phyloP scores from a whole-genome alignment of 1,140 invertebrate species.

The Pseudomyrmex dendroicus region DNA sequence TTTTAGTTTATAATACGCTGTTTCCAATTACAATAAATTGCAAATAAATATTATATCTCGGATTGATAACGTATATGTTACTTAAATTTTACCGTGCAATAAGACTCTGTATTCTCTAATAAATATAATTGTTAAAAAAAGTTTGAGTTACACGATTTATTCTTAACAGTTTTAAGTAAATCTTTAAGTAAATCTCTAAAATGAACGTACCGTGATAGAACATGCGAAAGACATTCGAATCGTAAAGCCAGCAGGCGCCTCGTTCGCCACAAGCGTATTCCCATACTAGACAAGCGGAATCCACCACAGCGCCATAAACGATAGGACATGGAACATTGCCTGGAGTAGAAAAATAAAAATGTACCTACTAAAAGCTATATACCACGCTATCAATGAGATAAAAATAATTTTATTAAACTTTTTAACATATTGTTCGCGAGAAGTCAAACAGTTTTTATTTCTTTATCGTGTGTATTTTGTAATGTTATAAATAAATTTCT shows the following conservation, averaged over 20 bases:
- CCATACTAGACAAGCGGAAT: conserved; percentile 96
- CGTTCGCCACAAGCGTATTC: conserved; percentile 92
- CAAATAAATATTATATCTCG: not conserved
- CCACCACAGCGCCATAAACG: conserved; percentile 95
- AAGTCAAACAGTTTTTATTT: not conserved
- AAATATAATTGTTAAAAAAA: not conserved
- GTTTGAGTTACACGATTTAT: not conserved
- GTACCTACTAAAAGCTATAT: not conserved
- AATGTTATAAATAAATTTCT: not conserved
- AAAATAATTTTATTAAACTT: not conserved
- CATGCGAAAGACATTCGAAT: conserved; percentile 92
- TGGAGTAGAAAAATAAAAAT: conserved; percentile 73
- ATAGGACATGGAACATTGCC: conserved; percentile 96
- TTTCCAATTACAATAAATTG: not conserved
- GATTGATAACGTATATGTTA: not conserved
- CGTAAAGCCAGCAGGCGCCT: conserved; percentile 93
- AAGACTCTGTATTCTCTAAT: not conserved
- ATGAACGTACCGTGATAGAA: conserved; percentile 92
- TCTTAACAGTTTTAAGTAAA: not conserved
- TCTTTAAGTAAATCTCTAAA: conserved; percentile 14
- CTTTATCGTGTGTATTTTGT: not conserved
- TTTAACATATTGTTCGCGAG: not conserved
- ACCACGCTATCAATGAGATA: not conserved
- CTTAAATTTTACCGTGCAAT: conserved; percentile 3
- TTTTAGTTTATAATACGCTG: not conserved